Percentiles rank a stretch among this genome's conserved stretches.
phyloP scores from a whole-genome alignment of 2,888 invertebrate species.

The Criorhina ranunculi region DNA sequence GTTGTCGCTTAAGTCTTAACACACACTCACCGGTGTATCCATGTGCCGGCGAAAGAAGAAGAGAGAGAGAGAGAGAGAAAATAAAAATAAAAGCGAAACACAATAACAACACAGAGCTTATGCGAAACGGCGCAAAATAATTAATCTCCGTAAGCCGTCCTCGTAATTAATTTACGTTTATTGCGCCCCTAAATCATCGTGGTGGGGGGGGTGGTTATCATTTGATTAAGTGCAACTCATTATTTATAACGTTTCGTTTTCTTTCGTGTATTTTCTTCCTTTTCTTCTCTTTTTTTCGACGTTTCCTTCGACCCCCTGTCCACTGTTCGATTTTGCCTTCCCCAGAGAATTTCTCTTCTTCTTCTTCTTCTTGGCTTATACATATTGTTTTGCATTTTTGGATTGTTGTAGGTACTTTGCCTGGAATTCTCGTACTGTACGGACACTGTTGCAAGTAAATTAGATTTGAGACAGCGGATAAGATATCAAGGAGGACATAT shows the following conservation, averaged over 20 bases:
- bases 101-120: conserved; percentile 69
- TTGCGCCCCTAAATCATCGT: conserved; percentile 78
- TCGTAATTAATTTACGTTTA: conserved; percentile 79
- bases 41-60: conserved; percentile 28
- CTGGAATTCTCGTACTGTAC: conserved; percentile 15
- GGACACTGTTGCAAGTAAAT: conserved; percentile 60
- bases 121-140: conserved; percentile 78
- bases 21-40: conserved; percentile 40
- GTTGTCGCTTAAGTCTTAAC: conserved; percentile 43
- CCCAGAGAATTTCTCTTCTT: conserved; percentile 45
- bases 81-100: conserved; percentile 23
- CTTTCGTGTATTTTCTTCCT: conserved; percentile 48
- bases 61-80: not conserved
- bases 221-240: conserved; percentile 78
- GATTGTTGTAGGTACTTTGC: not conserved
- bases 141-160: conserved; percentile 79
- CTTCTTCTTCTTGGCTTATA: conserved; percentile 16
- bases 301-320: conserved; percentile 33
- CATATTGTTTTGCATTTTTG: conserved; percentile 56
- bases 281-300: conserved; percentile 7
- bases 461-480: conserved; percentile 44
- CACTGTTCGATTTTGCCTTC: conserved; percentile 60
- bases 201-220: conserved; percentile 79
- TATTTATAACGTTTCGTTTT: conserved; percentile 77
- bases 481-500: conserved; percentile 29